Conservation (phyloP, 92 coral and sea anemone genomes). For the Umimayanthus chanpuru region DNA sequence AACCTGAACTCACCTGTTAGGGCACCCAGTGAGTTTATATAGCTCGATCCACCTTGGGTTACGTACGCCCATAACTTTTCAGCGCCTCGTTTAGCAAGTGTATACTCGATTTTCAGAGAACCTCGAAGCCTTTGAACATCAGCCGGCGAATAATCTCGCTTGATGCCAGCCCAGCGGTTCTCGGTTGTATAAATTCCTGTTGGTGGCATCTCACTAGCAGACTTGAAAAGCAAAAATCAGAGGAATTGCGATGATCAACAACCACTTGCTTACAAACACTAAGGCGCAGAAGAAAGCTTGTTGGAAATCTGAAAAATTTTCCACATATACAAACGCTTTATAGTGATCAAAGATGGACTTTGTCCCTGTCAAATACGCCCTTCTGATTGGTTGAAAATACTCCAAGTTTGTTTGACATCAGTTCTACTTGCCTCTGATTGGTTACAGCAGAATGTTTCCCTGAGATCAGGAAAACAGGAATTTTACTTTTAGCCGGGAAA, state of each 20-base stretch:
- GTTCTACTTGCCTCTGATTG: slow-evolving; percentile 21
- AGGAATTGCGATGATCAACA: not conserved
- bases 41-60: slow-evolving; percentile 70
- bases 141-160: slow-evolving; percentile 79
- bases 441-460: slow-evolving; percentile 28
- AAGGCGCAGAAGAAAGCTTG: not conserved
- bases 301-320: not conserved
- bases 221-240: not conserved
- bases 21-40: slow-evolving; percentile 90
- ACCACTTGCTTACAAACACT: not conserved
- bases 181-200: slow-evolving; percentile 61
- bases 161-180: slow-evolving; percentile 88
- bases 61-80: slow-evolving; percentile 79
- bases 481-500: slow-evolving; percentile 22
- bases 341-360: slow-evolving; percentile 24
- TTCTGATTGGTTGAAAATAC: slow-evolving; percentile 28
- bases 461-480: slow-evolving; percentile 26
- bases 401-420: not conserved
- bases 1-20: slow-evolving; percentile 72
- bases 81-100: slow-evolving; percentile 89
- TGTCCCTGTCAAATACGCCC: slow-evolving; percentile 19
- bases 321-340: slow-evolving; percentile 17
- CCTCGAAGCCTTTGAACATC: slow-evolving; percentile 86
- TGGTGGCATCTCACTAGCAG: slow-evolving; percentile 31
- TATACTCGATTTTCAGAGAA: slow-evolving; percentile 77